These are phyloP conservation scores for Luffia ferchaultella DNA, from an alignment of 2,888 invertebrate genomes.

Conservation along the genomic window DNA sequence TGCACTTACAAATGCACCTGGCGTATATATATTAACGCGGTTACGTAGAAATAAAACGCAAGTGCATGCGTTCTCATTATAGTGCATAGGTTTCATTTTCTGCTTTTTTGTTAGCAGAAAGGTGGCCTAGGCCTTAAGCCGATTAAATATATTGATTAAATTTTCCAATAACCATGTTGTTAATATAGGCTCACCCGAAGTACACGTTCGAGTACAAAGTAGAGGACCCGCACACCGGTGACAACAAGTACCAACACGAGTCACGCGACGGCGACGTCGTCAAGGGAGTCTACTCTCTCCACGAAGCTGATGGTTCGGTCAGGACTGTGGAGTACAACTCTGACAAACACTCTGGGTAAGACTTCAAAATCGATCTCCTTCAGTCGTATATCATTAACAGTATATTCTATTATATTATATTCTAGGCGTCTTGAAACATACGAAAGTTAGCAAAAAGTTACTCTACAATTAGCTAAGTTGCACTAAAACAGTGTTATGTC, in stretches of 20 bases:
- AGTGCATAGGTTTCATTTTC: no score
- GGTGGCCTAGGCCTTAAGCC: no score
- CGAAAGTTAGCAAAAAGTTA: neutral
- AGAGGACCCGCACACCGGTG: constrained; percentile 61
- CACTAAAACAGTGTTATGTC: no score
- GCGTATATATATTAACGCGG: no score
- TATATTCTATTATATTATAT: neutral
- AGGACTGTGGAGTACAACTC: constrained; percentile 63
- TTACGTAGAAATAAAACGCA: no score
- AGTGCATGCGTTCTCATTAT: no score
- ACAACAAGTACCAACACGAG: constrained; percentile 63
- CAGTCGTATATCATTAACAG: neutral
- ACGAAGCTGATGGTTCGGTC: constrained; percentile 64
- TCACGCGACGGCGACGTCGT: constrained; percentile 62
- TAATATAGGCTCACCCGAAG: constrained; percentile 47
- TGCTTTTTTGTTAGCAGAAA: no score
- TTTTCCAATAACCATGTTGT: no score
- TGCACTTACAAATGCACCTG: no score
- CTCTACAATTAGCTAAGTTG: neutral
- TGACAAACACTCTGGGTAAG: constrained; percentile 57
- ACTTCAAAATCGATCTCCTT: no score
- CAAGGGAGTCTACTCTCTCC: constrained; percentile 66
- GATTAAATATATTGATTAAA: no score
- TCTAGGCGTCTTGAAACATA: neutral
- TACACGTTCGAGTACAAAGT: constrained; percentile 62